Base-by-base conservation (phyloP, 1,140 invertebrate species). In the Andrena cerasifolii region DNA sequence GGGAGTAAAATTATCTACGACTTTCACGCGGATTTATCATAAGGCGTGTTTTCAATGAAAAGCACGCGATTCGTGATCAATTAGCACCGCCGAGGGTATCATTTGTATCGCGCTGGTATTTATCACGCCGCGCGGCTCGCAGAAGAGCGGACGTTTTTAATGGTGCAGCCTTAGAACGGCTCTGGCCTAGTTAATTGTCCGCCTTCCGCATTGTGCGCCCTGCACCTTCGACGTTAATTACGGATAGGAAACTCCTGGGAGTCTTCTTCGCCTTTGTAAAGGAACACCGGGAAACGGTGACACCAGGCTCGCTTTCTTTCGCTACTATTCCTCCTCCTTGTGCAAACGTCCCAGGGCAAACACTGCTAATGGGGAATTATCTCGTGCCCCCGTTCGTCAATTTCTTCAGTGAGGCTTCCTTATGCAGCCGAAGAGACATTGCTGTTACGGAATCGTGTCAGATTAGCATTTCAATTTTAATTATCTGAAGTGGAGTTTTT, bases 11-110 rank as follows among this genome's bases (percentile, higher is more conserved):
- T 66, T 65, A 53, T 54, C 76, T 71, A 78, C 59, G 36, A 77
- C 79, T 83, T 83, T 83, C 76, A 67, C 76, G 70, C 47, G 70
- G 79, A 79, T 83, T 82, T 82, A 83, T 67, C 62, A 67, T 54
- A 59, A 62, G 26, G 24, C 31, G 31, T 66, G 54, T 56, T 76
- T n/a, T 58, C 63, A 68, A 58, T n/a, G 40, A 56, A 43, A 75
- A 68, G 28, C 33, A 49, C 54, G 66, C 45, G 36, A 53, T 71
- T 70, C 75, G 75, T 54, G 75, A 78, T 78, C 45, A 78, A 78
- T 78, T 71, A 78, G 67, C 28, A 78, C 33, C 26, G n/a, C 58
- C 40, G 45, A 21, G n/a, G 12, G 16, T 65, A 53, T 58, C 53
- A 61, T 61, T 61, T 33, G 18, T 61, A 61, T 61, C 58, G 33